Percentiles rank a stretch among this genome's conserved stretches.
Conservation (phyloP, 1,140 invertebrate species). For the Kradibia gibbosae region DNA sequence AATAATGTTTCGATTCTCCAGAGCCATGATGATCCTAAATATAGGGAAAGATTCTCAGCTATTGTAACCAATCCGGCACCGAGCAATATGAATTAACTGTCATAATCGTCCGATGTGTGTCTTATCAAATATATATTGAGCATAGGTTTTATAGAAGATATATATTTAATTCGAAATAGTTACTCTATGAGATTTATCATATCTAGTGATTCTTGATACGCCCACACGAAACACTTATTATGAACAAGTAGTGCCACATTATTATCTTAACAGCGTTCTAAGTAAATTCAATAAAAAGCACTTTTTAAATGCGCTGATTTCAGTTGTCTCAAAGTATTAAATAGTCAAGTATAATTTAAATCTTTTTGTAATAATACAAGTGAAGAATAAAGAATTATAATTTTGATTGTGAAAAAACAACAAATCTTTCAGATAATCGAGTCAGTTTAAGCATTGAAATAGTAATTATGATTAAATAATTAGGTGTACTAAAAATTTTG, state of each 20-base stretch:
- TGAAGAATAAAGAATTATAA: too few species aligned
- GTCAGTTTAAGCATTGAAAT: too few species aligned
- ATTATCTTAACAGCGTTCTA: not conserved
- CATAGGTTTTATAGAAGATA: not conserved
- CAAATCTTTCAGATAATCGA: too few species aligned
- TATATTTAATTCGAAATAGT: slow-evolving; percentile 13
- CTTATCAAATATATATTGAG: not conserved
- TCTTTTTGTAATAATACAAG: too few species aligned
- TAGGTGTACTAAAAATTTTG: too few species aligned
- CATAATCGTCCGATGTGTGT: not conserved
- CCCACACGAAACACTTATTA: not conserved
- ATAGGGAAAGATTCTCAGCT: not conserved
- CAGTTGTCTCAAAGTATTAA: too few species aligned
- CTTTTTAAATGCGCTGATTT: too few species aligned
- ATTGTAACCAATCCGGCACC: not conserved
- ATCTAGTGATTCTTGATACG: not conserved
- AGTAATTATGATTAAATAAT: too few species aligned
- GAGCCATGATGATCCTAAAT: not conserved
- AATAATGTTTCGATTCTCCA: not conserved
- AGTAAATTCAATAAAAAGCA: not conserved
- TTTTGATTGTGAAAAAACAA: too few species aligned
- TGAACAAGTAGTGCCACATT: not conserved
- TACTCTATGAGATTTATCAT: slow-evolving; percentile 5
- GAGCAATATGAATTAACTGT: not conserved
- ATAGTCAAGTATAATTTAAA: too few species aligned